Percentiles rank a stretch among this genome's conserved stretches.
Evolutionary conservation across 2,113 vertebrate species (phyloP).

Genomic region (Rhinichthys klamathensis): DNA sequence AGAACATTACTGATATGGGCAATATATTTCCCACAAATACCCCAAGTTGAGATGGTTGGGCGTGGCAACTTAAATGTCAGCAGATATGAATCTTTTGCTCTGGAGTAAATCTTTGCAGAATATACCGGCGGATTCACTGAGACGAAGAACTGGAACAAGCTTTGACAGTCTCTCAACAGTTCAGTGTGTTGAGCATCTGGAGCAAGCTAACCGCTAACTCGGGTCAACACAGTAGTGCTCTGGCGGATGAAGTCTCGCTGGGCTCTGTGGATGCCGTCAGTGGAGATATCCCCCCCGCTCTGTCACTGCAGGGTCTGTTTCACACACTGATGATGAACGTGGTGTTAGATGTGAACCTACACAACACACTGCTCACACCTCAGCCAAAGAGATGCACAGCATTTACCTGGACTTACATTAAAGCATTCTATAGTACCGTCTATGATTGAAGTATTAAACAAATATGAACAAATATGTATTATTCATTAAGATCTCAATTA

Average conservation of each 20-base stretch:
- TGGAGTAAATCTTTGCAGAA: neutral
- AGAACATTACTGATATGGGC: no score
- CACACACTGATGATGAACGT: constrained; percentile 34
- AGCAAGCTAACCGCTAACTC: neutral
- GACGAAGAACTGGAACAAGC: neutral
- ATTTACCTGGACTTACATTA: neutral
- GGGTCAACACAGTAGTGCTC: constrained; percentile 16
- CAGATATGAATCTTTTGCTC: no score
- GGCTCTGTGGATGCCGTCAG: constrained; percentile 33
- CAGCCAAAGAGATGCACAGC: neutral
- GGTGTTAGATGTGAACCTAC: constrained; percentile 20
- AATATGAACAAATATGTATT: constrained; percentile 15
- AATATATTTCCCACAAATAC: no score
- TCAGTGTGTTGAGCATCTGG: neutral
- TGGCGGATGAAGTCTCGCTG: neutral
- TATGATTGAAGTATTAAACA: neutral
- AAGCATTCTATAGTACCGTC: neutral
- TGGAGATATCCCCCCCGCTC: constrained; percentile 49
- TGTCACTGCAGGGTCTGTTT: constrained; percentile 41
- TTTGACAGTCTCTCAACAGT: constrained; percentile 6
- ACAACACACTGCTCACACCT: neutral
- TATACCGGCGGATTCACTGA: neutral
- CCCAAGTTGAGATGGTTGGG: no score
- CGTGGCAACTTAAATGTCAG: no score
- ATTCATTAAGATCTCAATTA: constrained; percentile 31